These are phyloP conservation scores for Torymus aiolomorphi DNA, from an alignment of 2,888 invertebrate genomes.

Conservation along the genomic window DNA sequence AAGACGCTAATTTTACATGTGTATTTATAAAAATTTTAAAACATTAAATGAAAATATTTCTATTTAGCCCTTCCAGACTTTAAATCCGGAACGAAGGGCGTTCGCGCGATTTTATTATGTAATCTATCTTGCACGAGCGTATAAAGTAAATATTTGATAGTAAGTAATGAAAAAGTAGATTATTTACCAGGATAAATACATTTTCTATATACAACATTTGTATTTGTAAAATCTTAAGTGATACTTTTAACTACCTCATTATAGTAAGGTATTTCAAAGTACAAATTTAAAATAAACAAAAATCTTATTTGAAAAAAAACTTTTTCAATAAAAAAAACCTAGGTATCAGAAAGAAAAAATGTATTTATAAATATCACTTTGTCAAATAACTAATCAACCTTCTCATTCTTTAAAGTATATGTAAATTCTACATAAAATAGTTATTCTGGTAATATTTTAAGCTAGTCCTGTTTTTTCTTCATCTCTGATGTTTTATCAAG, in stretches of 20 bases:
- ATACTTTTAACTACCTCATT: conserved; percentile 5
- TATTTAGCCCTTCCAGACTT: conserved; percentile 1
- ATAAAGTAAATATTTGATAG: conserved; percentile 26
- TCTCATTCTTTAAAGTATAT: conserved; percentile 24
- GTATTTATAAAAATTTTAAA: conserved; percentile 22
- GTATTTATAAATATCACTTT: neutral
- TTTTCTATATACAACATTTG: conserved; percentile 45
- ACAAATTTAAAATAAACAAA: too few species aligned
- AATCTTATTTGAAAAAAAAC: too few species aligned
- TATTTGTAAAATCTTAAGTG: conserved; percentile 30
- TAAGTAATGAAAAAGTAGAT: conserved; percentile 38
- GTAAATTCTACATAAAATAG: conserved; percentile 20
- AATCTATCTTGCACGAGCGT: conserved; percentile 17
- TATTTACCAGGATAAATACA: conserved; percentile 25
- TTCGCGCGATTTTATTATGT: conserved; percentile 22
- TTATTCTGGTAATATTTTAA: conserved; percentile 21
- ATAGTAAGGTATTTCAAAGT: neutral
- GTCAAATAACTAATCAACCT: conserved; percentile 22
- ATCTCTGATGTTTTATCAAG: neutral
- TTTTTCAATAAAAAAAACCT: too few species aligned
- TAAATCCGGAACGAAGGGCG: conserved; percentile 7
- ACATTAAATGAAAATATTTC: conserved; percentile 31
- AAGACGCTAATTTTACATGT: conserved; percentile 23
- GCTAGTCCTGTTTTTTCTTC: conserved; percentile 31
- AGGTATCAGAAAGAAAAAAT: neutral